These are phyloP conservation scores for Ardeotis arabs DNA, from an alignment of 2,113 vertebrate genomes.

Conservation along the genomic window DNA sequence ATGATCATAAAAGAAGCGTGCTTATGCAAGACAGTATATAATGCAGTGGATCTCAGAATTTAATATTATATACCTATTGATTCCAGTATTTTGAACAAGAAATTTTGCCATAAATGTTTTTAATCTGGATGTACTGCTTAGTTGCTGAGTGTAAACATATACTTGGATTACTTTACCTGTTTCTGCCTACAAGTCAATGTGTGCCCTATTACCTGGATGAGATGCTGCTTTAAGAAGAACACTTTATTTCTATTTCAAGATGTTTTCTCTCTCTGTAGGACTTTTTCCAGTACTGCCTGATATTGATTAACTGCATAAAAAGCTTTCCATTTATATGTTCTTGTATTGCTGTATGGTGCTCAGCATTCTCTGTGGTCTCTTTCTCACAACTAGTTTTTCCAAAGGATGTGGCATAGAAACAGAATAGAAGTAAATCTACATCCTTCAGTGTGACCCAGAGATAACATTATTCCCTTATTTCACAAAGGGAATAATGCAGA, in stretches of 20 bases:
- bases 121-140: background rate
- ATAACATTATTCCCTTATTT: background rate
- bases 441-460: background rate
- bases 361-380: background rate
- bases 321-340: background rate
- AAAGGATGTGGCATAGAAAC: background rate
- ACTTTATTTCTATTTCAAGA: slow-evolving; percentile 10
- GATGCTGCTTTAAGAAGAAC: background rate
- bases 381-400: background rate
- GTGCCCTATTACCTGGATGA: background rate
- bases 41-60: fast-evolving
- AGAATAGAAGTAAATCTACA: background rate
- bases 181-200: background rate
- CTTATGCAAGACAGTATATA: background rate
- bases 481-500: background rate
- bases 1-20: background rate
- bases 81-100: background rate
- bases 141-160: background rate
- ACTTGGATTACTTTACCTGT: background rate
- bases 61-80: background rate
- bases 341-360: background rate
- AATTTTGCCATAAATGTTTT: background rate
- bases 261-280: background rate
- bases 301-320: slow-evolving; percentile 22
- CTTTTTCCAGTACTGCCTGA: background rate